These are phyloP conservation scores for Armadillidium nasatum DNA, from an alignment of 1,140 invertebrate genomes.

Conservation along the genomic window DNA sequence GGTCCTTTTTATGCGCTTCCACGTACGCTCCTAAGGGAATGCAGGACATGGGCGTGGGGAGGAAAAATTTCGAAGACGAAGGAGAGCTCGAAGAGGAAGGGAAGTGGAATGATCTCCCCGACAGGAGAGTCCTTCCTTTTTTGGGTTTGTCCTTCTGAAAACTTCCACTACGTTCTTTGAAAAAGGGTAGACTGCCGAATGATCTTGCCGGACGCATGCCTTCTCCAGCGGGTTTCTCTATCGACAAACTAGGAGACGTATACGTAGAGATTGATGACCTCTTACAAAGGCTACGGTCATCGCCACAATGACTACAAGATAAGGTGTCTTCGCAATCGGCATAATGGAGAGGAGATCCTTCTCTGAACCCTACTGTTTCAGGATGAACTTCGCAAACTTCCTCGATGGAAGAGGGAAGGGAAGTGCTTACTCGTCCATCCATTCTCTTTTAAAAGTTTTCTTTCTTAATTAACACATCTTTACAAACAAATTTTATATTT, in stretches of 20 bases:
- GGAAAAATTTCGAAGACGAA: neutral
- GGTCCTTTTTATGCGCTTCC: neutral
- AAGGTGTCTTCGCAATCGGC: conserved; percentile 36
- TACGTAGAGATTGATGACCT: neutral
- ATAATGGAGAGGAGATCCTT: conserved; percentile 34
- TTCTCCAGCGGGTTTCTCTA: neutral
- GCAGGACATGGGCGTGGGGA: neutral
- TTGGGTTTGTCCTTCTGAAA: neutral
- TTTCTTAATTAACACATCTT: neutral
- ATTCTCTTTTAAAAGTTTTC: neutral
- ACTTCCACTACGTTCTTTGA: neutral
- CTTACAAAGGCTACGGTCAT: neutral
- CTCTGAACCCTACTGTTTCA: conserved; percentile 16
- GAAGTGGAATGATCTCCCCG: neutral
- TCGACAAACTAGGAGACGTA: neutral
- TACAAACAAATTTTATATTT: too few species aligned
- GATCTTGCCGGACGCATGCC: neutral
- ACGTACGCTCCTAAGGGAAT: neutral
- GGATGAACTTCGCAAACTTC: neutral
- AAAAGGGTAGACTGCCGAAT: neutral
- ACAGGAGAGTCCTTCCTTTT: neutral
- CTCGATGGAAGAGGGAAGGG: conserved; percentile 12
- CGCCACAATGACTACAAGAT: conserved; percentile 12
- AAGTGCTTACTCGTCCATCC: neutral
- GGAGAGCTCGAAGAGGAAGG: neutral